A percentile compares a stretch with the other conserved stretches of the same genome.
These are phyloP conservation scores for Thalassoma bifasciatum DNA, from an alignment of 2,113 vertebrate species.

Conservation along the genomic window DNA sequence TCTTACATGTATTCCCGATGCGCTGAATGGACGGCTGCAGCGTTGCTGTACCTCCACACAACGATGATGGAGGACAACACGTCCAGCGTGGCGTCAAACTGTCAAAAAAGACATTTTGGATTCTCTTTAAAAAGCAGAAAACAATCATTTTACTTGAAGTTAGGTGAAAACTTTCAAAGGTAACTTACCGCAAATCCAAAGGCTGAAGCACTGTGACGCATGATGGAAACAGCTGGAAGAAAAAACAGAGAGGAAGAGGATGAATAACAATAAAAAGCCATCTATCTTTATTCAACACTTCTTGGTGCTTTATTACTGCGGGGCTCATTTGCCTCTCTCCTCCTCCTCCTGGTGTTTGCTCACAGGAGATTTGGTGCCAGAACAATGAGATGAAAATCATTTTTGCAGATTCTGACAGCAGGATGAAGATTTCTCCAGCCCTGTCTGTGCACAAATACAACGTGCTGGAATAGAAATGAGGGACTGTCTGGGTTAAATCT, in stretches of 20 bases:
- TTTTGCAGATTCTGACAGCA: neutral
- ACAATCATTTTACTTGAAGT: too few species aligned
- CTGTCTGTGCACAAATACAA: neutral
- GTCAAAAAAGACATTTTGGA: constrained; percentile 45
- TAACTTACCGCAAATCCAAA: constrained; percentile 98
- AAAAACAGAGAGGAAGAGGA: neutral
- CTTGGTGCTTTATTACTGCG: too few species aligned
- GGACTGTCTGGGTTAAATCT: too few species aligned
- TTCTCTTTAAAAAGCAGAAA: accelerated
- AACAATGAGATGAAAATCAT: neutral
- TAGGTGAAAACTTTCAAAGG: neutral
- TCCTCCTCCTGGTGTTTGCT: neutral
- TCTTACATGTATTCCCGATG: constrained; percentile 98
- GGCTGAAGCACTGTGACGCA: constrained; percentile 96
- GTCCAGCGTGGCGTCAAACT: constrained; percentile 96
- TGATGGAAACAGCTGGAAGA: constrained; percentile 91
- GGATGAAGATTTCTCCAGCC: neutral
- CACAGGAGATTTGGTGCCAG: neutral
- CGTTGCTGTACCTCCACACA: constrained; percentile 98
- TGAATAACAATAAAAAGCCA: neutral
- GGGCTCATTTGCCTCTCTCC: too few species aligned
- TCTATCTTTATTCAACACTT: too few species aligned
- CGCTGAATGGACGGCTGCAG: constrained; percentile 94
- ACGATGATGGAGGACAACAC: constrained; percentile 96
- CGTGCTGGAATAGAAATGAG: too few species aligned